Base-by-base conservation (phyloP, 92 coral and sea anemone species). In the Virgularia gustaviana region DNA sequence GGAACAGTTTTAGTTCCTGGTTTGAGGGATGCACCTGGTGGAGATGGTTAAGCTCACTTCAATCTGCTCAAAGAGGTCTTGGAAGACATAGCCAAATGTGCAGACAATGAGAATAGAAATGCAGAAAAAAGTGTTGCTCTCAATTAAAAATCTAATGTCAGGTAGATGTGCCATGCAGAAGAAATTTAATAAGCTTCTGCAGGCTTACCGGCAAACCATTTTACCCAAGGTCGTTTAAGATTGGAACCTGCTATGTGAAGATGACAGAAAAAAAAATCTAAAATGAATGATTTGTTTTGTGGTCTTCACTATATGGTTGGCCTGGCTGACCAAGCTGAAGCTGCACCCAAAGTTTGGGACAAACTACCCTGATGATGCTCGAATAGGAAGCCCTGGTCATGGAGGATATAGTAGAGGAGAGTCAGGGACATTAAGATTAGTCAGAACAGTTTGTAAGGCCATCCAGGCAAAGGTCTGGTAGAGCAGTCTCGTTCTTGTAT, bases 261-360 rank as follows among this genome's bases (percentile, higher is more conserved):
- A 9, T 60, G 55, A 34, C 5, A 70, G 37, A 11, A 1, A 34
- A 33, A 34, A 68, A 27, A 20, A 31, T 68, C 60, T 10, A 39
- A 39, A 19, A 59, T 59, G 39, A 65, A 65, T 65, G n/a, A n/a
- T n/a, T n/a, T n/a, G n/a, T n/a, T n/a, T n/a, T n/a, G n/a, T n/a
- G n/a, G n/a, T n/a, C n/a, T n/a, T n/a, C n/a, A n/a, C n/a, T n/a
- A n/a, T n/a, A n/a, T n/a, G n/a, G n/a, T n/a, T n/a, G n/a, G n/a
- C n/a, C n/a, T n/a, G n/a, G n/a, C n/a, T n/a, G n/a, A n/a, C n/a
- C n/a, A n/a, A n/a, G n/a, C n/a, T n/a, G 72, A 43, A 44, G 73
- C 58, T 66, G 73, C 73, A 8, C 73, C 51, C 6, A 66, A 66
- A 13, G 73, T 44, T 16, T 66, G 58, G 73, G 73, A 66, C 29